phyloP scores from a whole-genome alignment of 2,113 vertebrate genomes.

The Psophia crepitans region DNA sequence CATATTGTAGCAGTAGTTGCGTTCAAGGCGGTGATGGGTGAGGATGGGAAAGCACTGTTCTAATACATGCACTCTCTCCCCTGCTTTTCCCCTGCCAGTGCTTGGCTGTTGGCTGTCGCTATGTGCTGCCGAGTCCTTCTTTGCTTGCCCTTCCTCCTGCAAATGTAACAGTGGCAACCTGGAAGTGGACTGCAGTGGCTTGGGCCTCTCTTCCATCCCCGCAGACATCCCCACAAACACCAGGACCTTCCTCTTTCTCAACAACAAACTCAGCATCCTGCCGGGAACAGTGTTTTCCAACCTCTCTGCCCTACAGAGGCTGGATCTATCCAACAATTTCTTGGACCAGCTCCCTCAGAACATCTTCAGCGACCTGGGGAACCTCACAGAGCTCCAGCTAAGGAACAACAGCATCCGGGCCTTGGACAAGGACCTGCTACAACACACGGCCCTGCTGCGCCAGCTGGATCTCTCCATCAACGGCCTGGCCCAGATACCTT shows the following conservation, averaged over 20 bases:
- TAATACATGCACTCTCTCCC: not conserved
- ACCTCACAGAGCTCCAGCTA: conserved; percentile 89
- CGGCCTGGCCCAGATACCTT: conserved; percentile 85
- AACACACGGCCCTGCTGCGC: conserved; percentile 80
- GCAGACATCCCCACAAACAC: conserved; percentile 84
- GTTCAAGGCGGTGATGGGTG: not conserved
- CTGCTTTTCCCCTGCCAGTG: conserved; percentile 67
- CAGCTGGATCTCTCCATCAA: conserved; percentile 94
- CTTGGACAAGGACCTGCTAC: conserved; percentile 89
- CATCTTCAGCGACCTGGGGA: conserved; percentile 87
- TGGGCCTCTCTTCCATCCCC: conserved; percentile 86
- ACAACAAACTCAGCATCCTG: conserved; percentile 90
- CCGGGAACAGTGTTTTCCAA: conserved; percentile 86
- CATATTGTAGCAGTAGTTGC: not conserved
- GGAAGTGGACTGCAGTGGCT: conserved; percentile 89
- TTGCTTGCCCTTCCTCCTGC: conserved; percentile 87
- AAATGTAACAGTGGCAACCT: conserved; percentile 82
- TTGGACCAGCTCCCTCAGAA: conserved; percentile 90
- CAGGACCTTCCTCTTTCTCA: conserved; percentile 88
- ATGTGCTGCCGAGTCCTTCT: conserved; percentile 70
- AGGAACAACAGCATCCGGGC: conserved; percentile 94
- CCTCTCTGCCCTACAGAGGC: conserved; percentile 86
- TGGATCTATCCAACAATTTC: conserved; percentile 98
- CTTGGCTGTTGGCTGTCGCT: conserved; percentile 82
- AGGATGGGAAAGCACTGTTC: not conserved